Percentiles rank a stretch among this genome's conserved stretches.
phyloP scores from a whole-genome alignment of 2,888 invertebrate species.

The Pollenia amentaria region DNA sequence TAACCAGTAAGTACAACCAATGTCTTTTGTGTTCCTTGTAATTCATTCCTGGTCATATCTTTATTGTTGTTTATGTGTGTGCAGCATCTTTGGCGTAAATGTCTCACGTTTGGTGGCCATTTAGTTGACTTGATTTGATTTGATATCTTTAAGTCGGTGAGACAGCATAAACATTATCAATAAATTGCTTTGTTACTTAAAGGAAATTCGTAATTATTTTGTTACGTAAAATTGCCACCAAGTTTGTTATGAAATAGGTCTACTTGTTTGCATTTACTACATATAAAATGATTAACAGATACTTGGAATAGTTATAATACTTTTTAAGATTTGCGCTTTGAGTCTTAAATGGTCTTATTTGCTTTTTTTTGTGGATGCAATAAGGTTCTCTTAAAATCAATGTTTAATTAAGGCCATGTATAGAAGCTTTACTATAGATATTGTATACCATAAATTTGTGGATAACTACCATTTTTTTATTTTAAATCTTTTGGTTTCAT shows the following conservation, averaged over 20 bases:
- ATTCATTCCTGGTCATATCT: background rate
- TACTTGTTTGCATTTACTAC: background rate
- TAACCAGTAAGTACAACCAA: background rate
- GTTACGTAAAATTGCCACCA: slow-evolving; percentile 25
- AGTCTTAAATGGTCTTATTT: no score
- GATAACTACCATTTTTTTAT: no score
- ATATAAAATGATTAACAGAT: slow-evolving; percentile 15
- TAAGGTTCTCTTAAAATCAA: no score
- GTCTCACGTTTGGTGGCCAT: slow-evolving; percentile 62
- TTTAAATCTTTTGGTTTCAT: no score
- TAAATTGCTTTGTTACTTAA: slow-evolving; percentile 57
- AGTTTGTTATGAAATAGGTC: background rate
- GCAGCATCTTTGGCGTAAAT: background rate
- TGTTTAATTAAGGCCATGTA: no score
- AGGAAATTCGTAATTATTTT: slow-evolving; percentile 56
- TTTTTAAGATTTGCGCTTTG: background rate
- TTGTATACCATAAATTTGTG: no score
- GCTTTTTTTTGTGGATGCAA: no score
- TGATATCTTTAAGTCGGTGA: slow-evolving; percentile 68
- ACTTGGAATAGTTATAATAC: background rate
- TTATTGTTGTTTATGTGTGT: background rate
- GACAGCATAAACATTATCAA: slow-evolving; percentile 63
- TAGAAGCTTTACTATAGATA: no score
- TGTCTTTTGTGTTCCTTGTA: slow-evolving; percentile 28
- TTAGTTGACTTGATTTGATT: slow-evolving; percentile 45